These are phyloP conservation scores for Ectemnius lituratus DNA, from an alignment of 2,888 invertebrate species.

Conservation along the genomic window DNA sequence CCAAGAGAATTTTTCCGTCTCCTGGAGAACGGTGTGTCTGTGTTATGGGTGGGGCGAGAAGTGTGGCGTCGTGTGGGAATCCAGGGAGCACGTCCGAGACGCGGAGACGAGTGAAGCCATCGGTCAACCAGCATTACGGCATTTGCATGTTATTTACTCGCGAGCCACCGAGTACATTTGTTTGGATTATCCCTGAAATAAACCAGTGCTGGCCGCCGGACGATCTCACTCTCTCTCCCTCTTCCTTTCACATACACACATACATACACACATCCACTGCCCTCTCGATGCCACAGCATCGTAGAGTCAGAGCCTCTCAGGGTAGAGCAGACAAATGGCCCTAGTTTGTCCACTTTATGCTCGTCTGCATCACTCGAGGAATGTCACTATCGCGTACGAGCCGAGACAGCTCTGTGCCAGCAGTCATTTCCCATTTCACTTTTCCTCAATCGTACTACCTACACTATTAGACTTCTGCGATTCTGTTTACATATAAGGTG, in stretches of 20 bases:
- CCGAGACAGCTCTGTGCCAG: constrained; percentile 20
- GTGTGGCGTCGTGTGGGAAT: constrained; percentile 51
- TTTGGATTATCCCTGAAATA: constrained; percentile 78
- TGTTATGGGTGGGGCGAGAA: not conserved
- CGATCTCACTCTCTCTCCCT: no score
- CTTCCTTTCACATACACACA: no score
- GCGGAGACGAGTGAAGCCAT: constrained; percentile 73
- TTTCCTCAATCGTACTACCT: not conserved
- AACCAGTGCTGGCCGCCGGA: constrained; percentile 68
- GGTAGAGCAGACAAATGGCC: constrained; percentile 73
- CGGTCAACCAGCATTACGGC: constrained; percentile 78
- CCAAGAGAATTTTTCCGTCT: constrained; percentile 13
- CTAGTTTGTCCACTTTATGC: constrained; percentile 69
- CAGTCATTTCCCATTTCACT: not conserved
- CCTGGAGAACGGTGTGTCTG: not conserved
- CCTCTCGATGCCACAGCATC: constrained; percentile 59
- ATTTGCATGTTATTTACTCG: constrained; percentile 78
- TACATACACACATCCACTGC: constrained; percentile 22
- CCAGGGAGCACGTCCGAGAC: constrained; percentile 68
- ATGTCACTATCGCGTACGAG: constrained; percentile 56
- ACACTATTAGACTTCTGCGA: not conserved
- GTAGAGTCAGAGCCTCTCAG: constrained; percentile 58
- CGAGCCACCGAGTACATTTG: constrained; percentile 77
- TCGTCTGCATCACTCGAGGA: constrained; percentile 68
- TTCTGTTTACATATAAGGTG: not conserved